phyloP scores from a whole-genome alignment of 2,888 invertebrate genomes.

The Pollenia amentaria region DNA sequence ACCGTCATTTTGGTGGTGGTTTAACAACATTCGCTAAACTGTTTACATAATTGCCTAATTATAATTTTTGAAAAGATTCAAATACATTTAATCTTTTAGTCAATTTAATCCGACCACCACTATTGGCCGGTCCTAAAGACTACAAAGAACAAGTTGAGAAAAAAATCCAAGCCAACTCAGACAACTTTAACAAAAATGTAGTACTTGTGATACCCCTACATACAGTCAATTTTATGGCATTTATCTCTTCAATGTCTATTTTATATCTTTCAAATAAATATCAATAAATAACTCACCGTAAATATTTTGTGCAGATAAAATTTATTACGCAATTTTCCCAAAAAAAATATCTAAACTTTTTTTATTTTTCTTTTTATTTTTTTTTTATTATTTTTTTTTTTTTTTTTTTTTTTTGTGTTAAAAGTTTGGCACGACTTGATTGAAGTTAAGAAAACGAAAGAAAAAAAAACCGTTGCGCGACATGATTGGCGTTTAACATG shows the following conservation, averaged over 20 bases:
- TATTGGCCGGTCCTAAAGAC: neutral
- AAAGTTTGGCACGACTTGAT: conserved; percentile 54
- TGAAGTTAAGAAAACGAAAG: conserved; percentile 13
- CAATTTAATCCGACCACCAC: conserved; percentile 30
- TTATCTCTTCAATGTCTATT: conserved; percentile 70
- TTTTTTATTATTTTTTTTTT: neutral
- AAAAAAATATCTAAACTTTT: too few relatives aligned
- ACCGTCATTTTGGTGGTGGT: neutral
- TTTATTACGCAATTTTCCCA: conserved; percentile 68
- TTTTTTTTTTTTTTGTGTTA: neutral
- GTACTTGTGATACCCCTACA: conserved; percentile 20
- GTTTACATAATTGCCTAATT: conserved; percentile 70
- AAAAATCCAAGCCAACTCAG: neutral
- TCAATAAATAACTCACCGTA: conserved; percentile 72
- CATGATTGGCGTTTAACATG: conserved; percentile 47
- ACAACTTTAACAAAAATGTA: neutral
- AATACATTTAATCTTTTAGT: conserved; percentile 31
- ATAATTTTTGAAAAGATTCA: conserved; percentile 52
- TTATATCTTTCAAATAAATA: conserved; percentile 66
- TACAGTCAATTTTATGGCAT: conserved; percentile 63
- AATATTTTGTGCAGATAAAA: conserved; percentile 69
- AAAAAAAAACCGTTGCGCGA: conserved; percentile 21
- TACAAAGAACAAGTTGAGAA: neutral
- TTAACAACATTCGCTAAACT: conserved; percentile 41
- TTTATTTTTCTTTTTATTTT: neutral